A percentile compares a stretch with the other conserved stretches of the same genome.
phyloP scores from a whole-genome alignment of 2,888 invertebrate species.

The Teleogryllus oceanicus region DNA sequence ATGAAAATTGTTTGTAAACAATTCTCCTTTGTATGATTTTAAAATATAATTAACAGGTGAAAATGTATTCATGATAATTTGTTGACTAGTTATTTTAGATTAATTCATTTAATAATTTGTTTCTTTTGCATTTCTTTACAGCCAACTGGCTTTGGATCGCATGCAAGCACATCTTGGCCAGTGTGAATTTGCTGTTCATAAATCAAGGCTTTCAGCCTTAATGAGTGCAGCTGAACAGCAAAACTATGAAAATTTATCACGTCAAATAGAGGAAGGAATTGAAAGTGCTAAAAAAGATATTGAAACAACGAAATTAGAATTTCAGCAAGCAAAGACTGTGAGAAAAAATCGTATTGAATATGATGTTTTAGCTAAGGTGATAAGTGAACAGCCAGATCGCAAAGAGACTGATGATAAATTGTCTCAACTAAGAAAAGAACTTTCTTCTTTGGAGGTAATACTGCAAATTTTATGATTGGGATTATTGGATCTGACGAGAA shows the following conservation, averaged over 20 bases:
- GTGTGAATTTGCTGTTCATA: constrained; percentile 82
- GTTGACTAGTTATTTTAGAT: too few relatives aligned
- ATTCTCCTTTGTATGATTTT: too few relatives aligned
- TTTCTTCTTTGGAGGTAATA: constrained; percentile 58
- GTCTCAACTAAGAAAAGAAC: constrained; percentile 67
- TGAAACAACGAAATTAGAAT: constrained; percentile 73
- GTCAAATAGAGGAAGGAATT: constrained; percentile 74
- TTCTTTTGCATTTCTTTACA: constrained; percentile 41
- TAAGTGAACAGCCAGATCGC: constrained; percentile 85
- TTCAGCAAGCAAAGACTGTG: constrained; percentile 78
- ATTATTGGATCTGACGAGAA: too few relatives aligned
- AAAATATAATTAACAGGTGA: too few relatives aligned
- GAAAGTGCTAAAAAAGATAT: constrained; percentile 76
- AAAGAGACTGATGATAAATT: constrained; percentile 70
- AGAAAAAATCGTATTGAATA: constrained; percentile 90
- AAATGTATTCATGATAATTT: too few relatives aligned
- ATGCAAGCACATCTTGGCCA: constrained; percentile 79
- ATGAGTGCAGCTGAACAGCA: constrained; percentile 82
- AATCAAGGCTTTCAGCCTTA: constrained; percentile 72
- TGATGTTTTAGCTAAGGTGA: constrained; percentile 86
- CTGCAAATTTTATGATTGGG: too few relatives aligned
- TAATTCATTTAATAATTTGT: too few relatives aligned
- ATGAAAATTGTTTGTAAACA: too few relatives aligned
- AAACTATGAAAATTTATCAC: constrained; percentile 74
- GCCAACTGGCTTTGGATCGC: constrained; percentile 69